phyloP scores from a whole-genome alignment of 2,113 vertebrate species.

The Perccottus glenii region DNA sequence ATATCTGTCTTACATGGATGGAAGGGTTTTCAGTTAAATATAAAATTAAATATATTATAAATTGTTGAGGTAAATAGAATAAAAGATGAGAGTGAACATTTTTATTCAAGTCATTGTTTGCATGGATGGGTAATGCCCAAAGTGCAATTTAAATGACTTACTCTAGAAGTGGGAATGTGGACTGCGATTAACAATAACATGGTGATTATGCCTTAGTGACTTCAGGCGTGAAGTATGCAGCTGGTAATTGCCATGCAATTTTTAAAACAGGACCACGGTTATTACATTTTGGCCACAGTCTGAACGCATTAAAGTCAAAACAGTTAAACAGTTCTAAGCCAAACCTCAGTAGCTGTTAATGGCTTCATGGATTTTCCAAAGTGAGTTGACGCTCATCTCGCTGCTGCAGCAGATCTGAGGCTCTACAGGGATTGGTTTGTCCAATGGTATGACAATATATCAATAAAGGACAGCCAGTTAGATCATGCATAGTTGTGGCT shows the following conservation, averaged over 20 bases:
- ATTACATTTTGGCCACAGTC: constrained; percentile 6
- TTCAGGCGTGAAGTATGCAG: constrained; percentile 21
- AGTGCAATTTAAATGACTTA: background rate
- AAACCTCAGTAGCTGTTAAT: constrained; percentile 37
- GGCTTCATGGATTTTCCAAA: constrained; percentile 50
- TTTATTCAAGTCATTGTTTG: too few species aligned
- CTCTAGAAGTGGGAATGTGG: background rate
- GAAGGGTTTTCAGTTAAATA: too few species aligned
- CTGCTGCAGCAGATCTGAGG: constrained; percentile 6
- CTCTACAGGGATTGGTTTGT: constrained; percentile 11
- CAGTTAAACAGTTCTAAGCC: constrained; percentile 25
- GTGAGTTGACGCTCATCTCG: constrained; percentile 18
- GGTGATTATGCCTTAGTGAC: constrained; percentile 12
- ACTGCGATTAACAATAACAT: background rate
- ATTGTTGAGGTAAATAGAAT: too few species aligned
- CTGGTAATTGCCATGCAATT: constrained; percentile 13
- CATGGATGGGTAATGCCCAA: too few species aligned
- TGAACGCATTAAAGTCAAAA: constrained; percentile 20
- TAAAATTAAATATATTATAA: too few species aligned
- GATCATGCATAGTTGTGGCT: constrained; percentile 30
- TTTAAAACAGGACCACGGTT: constrained; percentile 20
- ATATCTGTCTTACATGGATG: too few species aligned
- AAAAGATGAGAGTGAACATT: too few species aligned
- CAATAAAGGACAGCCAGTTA: constrained; percentile 17
- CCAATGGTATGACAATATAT: constrained; percentile 16